Evolutionary conservation across 2,797 vertebrate species (phyloP).

Genomic region (Mormyrops attenuatus): DNA sequence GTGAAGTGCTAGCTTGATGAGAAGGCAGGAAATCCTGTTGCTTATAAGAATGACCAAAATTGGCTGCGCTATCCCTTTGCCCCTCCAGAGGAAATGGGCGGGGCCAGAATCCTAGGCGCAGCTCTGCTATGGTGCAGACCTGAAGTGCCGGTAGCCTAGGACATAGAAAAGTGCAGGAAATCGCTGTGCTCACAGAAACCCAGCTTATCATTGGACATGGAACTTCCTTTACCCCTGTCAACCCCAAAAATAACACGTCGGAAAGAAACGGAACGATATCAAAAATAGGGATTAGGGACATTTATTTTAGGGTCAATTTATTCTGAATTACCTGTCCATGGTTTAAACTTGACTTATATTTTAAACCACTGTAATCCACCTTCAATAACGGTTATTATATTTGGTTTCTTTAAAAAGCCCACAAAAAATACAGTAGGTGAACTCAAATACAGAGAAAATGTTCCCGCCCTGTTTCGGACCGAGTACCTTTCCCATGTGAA

Average conservation of each 20-base stretch:
- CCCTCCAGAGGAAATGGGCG: slow-evolving; percentile 19
- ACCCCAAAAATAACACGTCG: neutral
- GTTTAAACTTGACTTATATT: neutral
- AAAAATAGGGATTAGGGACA: neutral
- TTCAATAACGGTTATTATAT: neutral
- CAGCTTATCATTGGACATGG: neutral
- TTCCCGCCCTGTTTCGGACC: neutral
- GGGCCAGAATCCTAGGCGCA: neutral
- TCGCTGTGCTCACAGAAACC: neutral
- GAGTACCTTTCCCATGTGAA: neutral
- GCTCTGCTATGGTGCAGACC: neutral
- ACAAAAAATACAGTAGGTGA: neutral
- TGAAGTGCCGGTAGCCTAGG: neutral
- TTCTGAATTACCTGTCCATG: neutral
- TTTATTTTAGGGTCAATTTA: neutral
- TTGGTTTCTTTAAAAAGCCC: neutral
- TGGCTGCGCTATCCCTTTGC: neutral
- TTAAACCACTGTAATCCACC: neutral
- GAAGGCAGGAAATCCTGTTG: neutral
- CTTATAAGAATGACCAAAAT: neutral
- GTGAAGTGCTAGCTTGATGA: neutral
- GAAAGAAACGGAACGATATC: neutral
- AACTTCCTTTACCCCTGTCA: neutral
- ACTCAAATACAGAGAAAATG: neutral
- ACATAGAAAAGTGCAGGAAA: neutral